phyloP scores from a whole-genome alignment of 2,113 vertebrate genomes.

The Candoia aspera region DNA sequence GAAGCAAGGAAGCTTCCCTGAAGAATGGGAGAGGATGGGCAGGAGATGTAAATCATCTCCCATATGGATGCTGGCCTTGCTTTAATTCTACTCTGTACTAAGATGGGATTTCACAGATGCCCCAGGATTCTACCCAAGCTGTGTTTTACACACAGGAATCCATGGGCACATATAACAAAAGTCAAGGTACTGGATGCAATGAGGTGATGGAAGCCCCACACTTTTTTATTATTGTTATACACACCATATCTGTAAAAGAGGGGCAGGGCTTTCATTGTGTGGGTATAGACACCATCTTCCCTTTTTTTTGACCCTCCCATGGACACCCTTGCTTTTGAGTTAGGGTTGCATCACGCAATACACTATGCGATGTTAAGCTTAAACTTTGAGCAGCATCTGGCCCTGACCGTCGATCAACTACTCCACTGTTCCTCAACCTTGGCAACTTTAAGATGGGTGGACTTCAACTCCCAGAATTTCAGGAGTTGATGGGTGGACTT shows the following conservation, averaged over 20 bases:
- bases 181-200: neutral
- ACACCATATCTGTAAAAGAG: neutral
- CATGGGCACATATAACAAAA: too few species aligned
- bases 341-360: too few species aligned
- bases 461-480: too few species aligned
- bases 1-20: slow-evolving; percentile 45
- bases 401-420: too few species aligned
- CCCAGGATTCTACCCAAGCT: neutral
- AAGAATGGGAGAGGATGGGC: neutral
- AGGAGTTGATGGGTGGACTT: too few species aligned
- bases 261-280: too few species aligned
- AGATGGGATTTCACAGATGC: neutral
- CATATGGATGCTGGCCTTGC: neutral
- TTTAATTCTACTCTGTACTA: neutral
- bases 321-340: too few species aligned
- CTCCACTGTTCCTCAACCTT: neutral
- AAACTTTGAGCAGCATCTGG: neutral
- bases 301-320: too few species aligned
- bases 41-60: neutral
- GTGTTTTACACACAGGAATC: neutral
- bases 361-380: too few species aligned
- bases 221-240: neutral
- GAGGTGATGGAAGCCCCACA: too few species aligned
- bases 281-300: too few species aligned
- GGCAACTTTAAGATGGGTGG: neutral